Conservation (phyloP, 2,113 vertebrate genomes). For the Petromus typicus region DNA sequence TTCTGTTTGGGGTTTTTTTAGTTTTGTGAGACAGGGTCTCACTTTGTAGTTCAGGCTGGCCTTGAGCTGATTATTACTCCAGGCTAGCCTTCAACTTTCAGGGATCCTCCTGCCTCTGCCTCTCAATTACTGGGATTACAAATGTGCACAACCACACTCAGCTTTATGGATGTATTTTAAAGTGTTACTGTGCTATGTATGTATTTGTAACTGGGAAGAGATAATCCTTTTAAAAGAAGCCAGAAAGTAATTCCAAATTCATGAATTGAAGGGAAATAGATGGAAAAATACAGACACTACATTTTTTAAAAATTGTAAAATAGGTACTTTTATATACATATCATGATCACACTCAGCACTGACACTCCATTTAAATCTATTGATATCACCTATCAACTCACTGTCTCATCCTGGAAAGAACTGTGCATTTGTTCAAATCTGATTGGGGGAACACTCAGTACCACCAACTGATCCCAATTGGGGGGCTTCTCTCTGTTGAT, state of each 20-base stretch:
- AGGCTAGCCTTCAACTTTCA: not conserved
- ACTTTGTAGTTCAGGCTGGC: not conserved
- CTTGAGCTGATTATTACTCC: not conserved
- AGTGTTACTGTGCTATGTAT: not conserved
- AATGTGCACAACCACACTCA: not conserved
- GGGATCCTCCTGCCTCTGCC: not conserved
- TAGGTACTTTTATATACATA: too few relatives aligned
- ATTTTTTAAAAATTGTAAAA: too few relatives aligned
- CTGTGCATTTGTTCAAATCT: conserved; percentile 34
- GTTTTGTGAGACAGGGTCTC: not conserved
- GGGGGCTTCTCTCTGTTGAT: conserved; percentile 41
- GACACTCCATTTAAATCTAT: conserved; percentile 43
- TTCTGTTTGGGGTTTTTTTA: too few relatives aligned
- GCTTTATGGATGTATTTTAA: conserved; percentile 3
- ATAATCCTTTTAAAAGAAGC: conserved; percentile 34
- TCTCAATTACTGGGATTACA: not conserved
- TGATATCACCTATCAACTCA: not conserved
- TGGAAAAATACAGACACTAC: not conserved
- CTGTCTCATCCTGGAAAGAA: conserved; percentile 50
- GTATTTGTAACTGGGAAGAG: conserved; percentile 36
- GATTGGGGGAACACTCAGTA: not conserved
- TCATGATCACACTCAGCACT: too few relatives aligned
- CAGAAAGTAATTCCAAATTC: conserved; percentile 19
- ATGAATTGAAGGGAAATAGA: not conserved
- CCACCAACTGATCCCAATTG: not conserved